Base-by-base conservation (phyloP, 2,113 vertebrate genomes). In the Rana temporaria region DNA sequence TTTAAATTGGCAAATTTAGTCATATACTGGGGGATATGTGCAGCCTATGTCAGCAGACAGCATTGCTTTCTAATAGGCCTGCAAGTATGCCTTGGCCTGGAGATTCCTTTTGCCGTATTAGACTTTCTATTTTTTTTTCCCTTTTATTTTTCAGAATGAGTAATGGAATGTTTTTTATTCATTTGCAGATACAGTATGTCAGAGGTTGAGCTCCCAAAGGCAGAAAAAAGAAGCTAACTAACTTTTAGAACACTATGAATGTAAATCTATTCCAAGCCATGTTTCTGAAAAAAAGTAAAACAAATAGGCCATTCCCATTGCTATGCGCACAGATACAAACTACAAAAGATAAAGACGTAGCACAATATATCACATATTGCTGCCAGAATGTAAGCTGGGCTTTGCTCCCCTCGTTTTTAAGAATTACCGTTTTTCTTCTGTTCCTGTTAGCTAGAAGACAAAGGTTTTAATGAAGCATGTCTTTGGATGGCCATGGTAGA, bases 181-280 rank as follows among this genome's bases (percentile, higher is more conserved):
- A 83, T 83, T 83, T 83, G 24, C 81, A 83, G 81, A 83, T 83
- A 60, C 81, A 83, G 81, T 83, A 83, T 83, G 81, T 83, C 81
- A 81, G 78, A 62, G 42, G 38, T 81, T 81, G 67, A 75, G 80
- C 67, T 82, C 71, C 69, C 71, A 76, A 75, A 82, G 70, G 66
- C 71, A 76, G 81, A 83, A 83, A 63, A 83, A 82, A 83, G 81
- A 83, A 83, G 81, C 81, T 76, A 83, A 83, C 79, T 81, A 64
- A 57, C 78, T 73, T 73, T 76, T 83, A 60, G 65, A 53, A 68
- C 76, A 76, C 71, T 83, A 34, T 76, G 71, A 83, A 76, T 68
- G 63, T 76, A 76, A 56, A 48, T 63, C 16, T 26, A 22, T 72
- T 53, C 71, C 32, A 59, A 57, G 59, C 17, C 20, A 42, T 59